Percentiles rank a stretch among this genome's conserved stretches.
Conservation (phyloP, 2,888 invertebrate genomes). For the Adelognathus sp. region DNA sequence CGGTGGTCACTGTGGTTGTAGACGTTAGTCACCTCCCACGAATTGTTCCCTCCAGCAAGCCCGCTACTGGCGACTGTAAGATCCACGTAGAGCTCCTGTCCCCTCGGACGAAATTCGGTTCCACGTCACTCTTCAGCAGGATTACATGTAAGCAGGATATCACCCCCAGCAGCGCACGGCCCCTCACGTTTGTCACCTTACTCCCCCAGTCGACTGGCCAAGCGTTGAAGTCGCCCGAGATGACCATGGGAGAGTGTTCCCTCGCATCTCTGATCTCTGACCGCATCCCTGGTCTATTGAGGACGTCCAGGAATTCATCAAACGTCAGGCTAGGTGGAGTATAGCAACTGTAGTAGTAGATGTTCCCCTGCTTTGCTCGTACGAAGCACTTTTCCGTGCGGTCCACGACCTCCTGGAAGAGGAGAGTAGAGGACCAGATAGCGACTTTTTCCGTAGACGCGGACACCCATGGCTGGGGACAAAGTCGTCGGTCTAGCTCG, state of each 20-base stretch:
- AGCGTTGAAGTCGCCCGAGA: conserved; percentile 54
- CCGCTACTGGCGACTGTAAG: conserved; percentile 62
- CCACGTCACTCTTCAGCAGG: conserved; percentile 49
- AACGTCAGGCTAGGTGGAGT: conserved; percentile 43
- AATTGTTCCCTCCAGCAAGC: conserved; percentile 42
- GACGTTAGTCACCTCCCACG: conserved; percentile 59
- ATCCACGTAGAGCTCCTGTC: conserved; percentile 52
- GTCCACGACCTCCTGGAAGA: conserved; percentile 52
- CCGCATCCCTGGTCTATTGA: too few relatives aligned
- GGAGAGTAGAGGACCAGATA: conserved; percentile 52
- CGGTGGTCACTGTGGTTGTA: conserved; percentile 58
- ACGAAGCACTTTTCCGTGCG: conserved; percentile 54
- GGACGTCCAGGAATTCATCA: conserved; percentile 43
- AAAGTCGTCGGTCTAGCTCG: conserved; percentile 56
- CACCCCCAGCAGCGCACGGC: conserved; percentile 52
- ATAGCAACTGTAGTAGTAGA: conserved; percentile 57
- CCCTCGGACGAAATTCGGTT: conserved; percentile 52
- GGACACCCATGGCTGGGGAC: conserved; percentile 41
- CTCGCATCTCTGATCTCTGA: conserved; percentile 49
- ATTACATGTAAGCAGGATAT: conserved; percentile 47
- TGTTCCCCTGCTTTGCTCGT: conserved; percentile 24
- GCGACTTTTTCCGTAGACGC: conserved; percentile 59
- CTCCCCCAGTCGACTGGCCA: conserved; percentile 63
- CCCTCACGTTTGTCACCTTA: conserved; percentile 55
- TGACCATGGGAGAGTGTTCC: conserved; percentile 44